Percentiles rank a stretch among this genome's conserved stretches.
Conservation (phyloP, 2,888 invertebrate genomes). For the Hydrotaea diabolus region DNA sequence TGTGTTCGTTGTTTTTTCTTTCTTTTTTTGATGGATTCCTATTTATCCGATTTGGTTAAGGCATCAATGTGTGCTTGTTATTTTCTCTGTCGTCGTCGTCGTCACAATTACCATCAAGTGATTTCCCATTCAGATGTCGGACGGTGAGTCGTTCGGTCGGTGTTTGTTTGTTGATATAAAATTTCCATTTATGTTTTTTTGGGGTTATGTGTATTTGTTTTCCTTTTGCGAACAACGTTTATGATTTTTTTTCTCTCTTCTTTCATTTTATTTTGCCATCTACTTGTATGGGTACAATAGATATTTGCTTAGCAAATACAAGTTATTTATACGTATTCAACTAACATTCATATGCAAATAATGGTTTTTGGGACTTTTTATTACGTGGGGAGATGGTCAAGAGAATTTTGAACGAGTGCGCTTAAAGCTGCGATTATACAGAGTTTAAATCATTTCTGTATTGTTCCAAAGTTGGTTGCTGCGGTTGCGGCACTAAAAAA, state of each 20-base stretch:
- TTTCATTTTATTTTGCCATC: no score
- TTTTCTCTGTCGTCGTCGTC: neutral
- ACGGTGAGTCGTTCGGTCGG: no score
- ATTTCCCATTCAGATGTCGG: neutral
- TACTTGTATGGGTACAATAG: neutral
- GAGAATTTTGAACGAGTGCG: no score
- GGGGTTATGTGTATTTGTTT: slow-evolving; percentile 16
- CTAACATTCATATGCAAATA: neutral
- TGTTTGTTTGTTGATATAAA: slow-evolving; percentile 10
- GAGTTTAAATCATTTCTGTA: no score
- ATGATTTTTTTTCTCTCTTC: no score
- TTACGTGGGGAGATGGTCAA: no score
- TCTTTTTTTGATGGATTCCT: slow-evolving; percentile 4
- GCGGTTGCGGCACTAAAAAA: no score
- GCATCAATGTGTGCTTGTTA: neutral
- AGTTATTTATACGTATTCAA: neutral
- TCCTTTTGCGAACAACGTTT: slow-evolving; percentile 5
- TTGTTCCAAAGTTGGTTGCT: no score
- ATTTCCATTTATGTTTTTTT: slow-evolving; percentile 29
- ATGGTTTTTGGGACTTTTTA: neutral
- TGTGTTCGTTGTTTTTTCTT: no score
- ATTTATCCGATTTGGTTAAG: slow-evolving; percentile 2
- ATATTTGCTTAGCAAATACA: slow-evolving; percentile 6
- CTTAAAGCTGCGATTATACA: no score
- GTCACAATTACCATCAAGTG: neutral